Conservation (phyloP, 1,140 invertebrate genomes). For the Heliconius nattereri region DNA sequence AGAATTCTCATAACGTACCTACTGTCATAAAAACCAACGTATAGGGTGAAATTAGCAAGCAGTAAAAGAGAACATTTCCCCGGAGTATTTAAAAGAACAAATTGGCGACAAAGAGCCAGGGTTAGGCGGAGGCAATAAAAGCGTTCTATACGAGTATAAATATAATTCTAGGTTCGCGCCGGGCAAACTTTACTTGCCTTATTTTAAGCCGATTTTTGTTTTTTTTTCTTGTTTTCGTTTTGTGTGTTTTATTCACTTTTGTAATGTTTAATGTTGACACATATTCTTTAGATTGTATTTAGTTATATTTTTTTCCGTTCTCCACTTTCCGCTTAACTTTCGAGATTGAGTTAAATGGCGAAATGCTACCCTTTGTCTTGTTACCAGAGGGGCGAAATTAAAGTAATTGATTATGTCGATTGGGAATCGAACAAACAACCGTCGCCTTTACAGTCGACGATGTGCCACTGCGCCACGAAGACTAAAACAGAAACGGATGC, state of each 20-base stretch:
- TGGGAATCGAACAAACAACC: no score
- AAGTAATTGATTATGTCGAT: no score
- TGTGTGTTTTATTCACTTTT: background rate
- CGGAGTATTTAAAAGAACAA: constrained; percentile 38
- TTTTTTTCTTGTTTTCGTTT: background rate
- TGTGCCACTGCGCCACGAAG: no score
- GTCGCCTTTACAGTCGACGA: no score
- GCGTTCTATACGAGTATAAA: constrained; percentile 36
- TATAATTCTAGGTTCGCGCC: constrained; percentile 6
- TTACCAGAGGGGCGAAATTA: no score
- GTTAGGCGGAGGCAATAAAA: constrained; percentile 44
- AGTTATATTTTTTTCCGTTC: no score
- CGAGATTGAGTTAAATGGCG: no score
- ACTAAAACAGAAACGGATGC: no score
- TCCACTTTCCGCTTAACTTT: no score
- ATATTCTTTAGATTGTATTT: no score
- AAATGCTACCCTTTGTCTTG: no score
- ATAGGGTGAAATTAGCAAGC: constrained; percentile 18
- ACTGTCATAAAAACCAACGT: constrained; percentile 6
- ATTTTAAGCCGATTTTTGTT: background rate
- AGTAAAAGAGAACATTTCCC: constrained; percentile 25
- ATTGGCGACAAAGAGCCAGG: constrained; percentile 42
- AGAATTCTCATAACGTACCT: constrained; percentile 5
- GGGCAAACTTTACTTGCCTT: background rate
- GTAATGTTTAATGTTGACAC: no score